Evolutionary conservation across 2,888 invertebrate genomes (phyloP), one percentile per base, ranked within the genome.

Genomic region (Ommatoiulus sabulosus): DNA sequence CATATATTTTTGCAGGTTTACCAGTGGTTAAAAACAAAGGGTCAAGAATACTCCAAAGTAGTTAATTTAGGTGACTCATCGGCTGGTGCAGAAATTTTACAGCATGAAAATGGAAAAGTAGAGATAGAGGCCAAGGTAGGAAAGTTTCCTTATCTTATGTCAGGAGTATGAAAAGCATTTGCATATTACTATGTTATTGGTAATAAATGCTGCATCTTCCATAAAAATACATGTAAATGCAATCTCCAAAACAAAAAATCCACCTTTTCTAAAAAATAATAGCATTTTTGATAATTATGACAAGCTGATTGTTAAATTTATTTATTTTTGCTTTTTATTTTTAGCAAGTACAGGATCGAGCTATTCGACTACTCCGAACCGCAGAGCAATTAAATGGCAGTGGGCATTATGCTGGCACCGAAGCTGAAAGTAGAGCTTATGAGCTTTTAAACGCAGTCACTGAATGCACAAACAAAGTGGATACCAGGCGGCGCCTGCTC

Each of bases 311-410:
- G 35, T 35, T 35, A 35, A 35, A 35, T 35, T 1, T 35, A 35
- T 35, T 35, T 80, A 10, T 72, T 35, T 12, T 12, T 72, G 35
- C 15, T 35, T 44, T 46, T 35, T 35, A n/a, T 12, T 72, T 89
- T 46, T 43, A 89, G 89, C 89, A 89, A 89, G 48, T 96, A 89
- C 95, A 96, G 92, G 96, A 97, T 92, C 94, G 95, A 91, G 95
- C 96, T 8, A 93, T 97, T 87, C 96, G 95, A 92, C 95, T 96
- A 91, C 95, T 96, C 43, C 95, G 95, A 91, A 95, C 96, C 72
- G 96, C 96, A 20, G 96, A 97, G 92, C 95, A 95, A 91, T 93
- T 97, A 89, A 94, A 95, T 85, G 94, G 95, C 43, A 94, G 95
- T 3, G 96, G 95, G 48, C 95, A 95, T 91, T 95, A 95, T 91